These are phyloP conservation scores for Plectropomus leopardus DNA, from an alignment of 2,113 vertebrate genomes.

Conservation along the genomic window DNA sequence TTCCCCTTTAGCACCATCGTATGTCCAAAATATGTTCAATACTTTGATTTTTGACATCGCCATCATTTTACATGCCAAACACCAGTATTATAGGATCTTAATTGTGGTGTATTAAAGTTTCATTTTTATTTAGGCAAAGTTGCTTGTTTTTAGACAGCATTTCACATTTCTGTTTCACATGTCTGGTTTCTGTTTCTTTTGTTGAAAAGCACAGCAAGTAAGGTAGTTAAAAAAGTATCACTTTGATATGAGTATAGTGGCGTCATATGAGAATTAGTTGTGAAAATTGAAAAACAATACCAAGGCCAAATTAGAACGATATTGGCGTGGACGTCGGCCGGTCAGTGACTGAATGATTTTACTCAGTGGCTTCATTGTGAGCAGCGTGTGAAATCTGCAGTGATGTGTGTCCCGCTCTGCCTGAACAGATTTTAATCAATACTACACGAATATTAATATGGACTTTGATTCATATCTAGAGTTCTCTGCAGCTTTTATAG, in stretches of 20 bases:
- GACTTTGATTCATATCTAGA: not conserved
- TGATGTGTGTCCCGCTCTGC: slow-evolving; percentile 16
- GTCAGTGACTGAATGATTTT: not conserved
- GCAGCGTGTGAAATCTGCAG: slow-evolving; percentile 18
- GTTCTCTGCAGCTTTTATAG: not conserved
- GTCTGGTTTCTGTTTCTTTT: not conserved
- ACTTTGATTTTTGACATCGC: not conserved
- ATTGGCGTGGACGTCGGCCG: not conserved
- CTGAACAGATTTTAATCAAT: slow-evolving; percentile 15
- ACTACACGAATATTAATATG: not conserved
- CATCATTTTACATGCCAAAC: not conserved
- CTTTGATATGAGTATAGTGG: not conserved
- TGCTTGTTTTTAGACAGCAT: not conserved
- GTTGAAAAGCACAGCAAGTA: not conserved
- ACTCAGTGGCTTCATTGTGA: not conserved
- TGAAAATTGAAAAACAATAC: not conserved
- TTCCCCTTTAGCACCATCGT: not conserved
- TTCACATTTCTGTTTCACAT: too few relatives aligned
- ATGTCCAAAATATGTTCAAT: too few relatives aligned
- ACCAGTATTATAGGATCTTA: not conserved
- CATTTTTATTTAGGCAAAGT: not conserved
- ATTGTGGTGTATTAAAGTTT: not conserved
- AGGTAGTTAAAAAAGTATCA: not conserved
- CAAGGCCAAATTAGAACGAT: not conserved
- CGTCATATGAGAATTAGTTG: not conserved